A percentile compares a stretch with the other conserved stretches of the same genome.
phyloP scores from a whole-genome alignment of 2,113 vertebrate species.

The Dolichallabes microphthalmus region DNA sequence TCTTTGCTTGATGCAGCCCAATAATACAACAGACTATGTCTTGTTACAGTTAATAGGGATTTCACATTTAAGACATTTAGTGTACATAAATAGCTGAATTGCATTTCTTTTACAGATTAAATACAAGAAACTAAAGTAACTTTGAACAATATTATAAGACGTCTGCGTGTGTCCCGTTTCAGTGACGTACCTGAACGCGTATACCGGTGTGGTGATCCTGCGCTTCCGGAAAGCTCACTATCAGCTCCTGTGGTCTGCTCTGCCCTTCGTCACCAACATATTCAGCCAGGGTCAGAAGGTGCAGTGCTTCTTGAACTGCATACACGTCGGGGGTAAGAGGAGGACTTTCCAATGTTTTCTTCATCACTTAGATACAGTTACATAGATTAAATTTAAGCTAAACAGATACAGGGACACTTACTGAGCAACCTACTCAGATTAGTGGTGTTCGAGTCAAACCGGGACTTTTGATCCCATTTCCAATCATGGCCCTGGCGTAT shows the following conservation, averaged over 20 bases:
- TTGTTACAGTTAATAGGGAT: too few species aligned
- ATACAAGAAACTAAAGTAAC: not conserved
- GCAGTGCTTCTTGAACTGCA: slow-evolving; percentile 80
- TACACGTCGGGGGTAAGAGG: slow-evolving; percentile 87
- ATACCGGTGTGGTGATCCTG: slow-evolving; percentile 86
- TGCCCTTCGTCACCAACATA: slow-evolving; percentile 84
- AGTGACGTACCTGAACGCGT: slow-evolving; percentile 94
- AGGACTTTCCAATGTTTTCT: not conserved
- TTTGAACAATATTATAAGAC: not conserved
- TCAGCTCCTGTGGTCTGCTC: slow-evolving; percentile 83
- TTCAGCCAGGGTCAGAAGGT: slow-evolving; percentile 75
- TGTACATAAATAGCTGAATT: too few species aligned
- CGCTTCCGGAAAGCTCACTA: slow-evolving; percentile 83
- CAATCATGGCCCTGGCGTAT: too few species aligned
- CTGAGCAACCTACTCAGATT: not conserved
- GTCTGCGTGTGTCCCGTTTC: slow-evolving; percentile 1
- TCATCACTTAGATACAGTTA: too few species aligned
- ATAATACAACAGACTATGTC: too few species aligned
- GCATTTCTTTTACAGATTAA: not conserved
- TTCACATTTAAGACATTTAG: too few species aligned
- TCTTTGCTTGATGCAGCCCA: too few species aligned
- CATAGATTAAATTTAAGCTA: not conserved
- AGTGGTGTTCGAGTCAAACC: too few species aligned
- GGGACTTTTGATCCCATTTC: too few species aligned
- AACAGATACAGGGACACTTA: not conserved